These are phyloP conservation scores for Coptodon bakossiorum DNA, from an alignment of 2,113 vertebrate genomes.

Conservation along the genomic window DNA sequence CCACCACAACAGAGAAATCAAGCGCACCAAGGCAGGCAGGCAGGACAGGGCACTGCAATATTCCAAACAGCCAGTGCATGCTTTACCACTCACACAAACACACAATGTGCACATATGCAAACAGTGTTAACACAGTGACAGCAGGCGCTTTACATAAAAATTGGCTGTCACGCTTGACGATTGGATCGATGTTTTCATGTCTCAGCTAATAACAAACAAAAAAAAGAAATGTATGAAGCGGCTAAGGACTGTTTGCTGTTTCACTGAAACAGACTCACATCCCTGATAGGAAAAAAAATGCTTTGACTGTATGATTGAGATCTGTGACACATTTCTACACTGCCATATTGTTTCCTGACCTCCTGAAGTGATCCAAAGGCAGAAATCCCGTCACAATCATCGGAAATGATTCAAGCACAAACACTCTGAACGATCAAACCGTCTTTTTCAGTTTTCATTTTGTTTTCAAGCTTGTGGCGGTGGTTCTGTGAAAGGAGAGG, in stretches of 20 bases:
- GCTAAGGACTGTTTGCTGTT: neutral
- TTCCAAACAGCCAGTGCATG: neutral
- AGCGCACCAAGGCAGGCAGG: slow-evolving; percentile 23
- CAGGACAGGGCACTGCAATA: slow-evolving; percentile 1
- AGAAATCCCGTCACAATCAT: neutral
- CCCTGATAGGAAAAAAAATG: neutral
- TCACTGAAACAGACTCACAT: neutral
- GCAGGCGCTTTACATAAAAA: slow-evolving; percentile 31
- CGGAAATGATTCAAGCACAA: neutral
- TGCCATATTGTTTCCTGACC: neutral
- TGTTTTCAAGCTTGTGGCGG: neutral
- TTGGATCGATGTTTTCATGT: slow-evolving; percentile 25
- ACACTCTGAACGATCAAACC: neutral
- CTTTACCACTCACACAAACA: neutral
- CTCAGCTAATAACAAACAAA: slow-evolving; percentile 2
- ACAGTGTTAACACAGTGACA: neutral
- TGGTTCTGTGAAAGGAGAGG: neutral
- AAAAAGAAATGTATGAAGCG: neutral
- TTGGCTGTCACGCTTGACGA: neutral
- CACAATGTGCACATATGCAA: neutral
- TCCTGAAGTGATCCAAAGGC: neutral
- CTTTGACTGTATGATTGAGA: neutral
- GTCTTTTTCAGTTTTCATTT: neutral
- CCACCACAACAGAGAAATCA: slow-evolving; percentile 49
- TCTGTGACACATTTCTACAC: neutral